Base-by-base conservation (phyloP, 2,888 invertebrate species). In the Magallana nippona region DNA sequence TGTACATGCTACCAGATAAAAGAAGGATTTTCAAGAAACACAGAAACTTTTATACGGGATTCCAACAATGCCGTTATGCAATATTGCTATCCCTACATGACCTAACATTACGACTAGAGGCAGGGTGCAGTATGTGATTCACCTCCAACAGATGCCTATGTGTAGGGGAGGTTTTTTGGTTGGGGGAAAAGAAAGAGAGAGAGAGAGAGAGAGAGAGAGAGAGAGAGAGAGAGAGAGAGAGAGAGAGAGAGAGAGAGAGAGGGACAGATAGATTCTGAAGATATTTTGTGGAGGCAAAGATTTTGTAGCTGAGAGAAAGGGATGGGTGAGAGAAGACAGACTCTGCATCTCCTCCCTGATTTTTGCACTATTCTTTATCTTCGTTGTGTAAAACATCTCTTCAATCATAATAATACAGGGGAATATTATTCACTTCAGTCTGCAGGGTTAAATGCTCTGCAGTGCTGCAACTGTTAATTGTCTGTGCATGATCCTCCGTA, bases 81-180 rank as follows among this genome's bases (percentile, higher is more conserved):
- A 71, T 32, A 71, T 27, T 71, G 71, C 71, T 27, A 60, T 60
- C 60, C 71, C 71, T 27, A 27, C 71, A 27, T 71, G 71, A 71
- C 71, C 71, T 71, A 71, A 71, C 71, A 71, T 71, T 71, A 71
- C 32, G 32, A 71, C 32, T 71, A 15, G 60, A 71, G 27, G 71
- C 27, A 22, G 32, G 71, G 71, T 22, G 22, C 27, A 71, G 71
- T 27, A 15, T 71, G 71, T 71, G 71, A 71, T 27, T 71, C 71
- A 71, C 71, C 27, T 71, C 15, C 71, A 27, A 32, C 71, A 71
- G 27, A 71, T 71, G 71, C 27, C 71, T 71, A 27, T 60, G 60
- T 60, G 17, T 60, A 60, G 17, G 60, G 60, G 60, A 60, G 60
- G 17, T 60, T 60, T n/a, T 60, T 60, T 32, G 10, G 19, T 44